Evolutionary conservation across 2,888 invertebrate genomes (phyloP).

Genomic region (Macroteleia sp.): DNA sequence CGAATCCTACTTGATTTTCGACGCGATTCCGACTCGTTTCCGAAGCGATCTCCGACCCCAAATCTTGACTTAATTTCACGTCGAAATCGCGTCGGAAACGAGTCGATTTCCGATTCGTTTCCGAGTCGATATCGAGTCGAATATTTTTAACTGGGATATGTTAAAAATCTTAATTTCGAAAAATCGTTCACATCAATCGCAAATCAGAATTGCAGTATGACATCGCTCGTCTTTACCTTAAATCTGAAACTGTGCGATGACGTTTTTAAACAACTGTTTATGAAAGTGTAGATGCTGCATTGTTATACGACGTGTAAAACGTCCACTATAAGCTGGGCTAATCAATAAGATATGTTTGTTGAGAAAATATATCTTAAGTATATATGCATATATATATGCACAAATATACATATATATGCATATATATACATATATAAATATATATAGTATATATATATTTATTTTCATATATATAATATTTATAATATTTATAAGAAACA

Average conservation of each 20-base stretch:
- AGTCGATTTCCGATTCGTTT: too few relatives aligned
- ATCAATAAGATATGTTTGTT: constrained; percentile 80
- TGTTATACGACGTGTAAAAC: constrained; percentile 48
- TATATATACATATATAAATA: constrained; percentile 25
- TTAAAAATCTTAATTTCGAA: too few relatives aligned
- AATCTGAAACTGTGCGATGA: constrained; percentile 23
- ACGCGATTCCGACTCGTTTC: too few relatives aligned
- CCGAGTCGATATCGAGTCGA: too few relatives aligned
- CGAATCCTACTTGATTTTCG: too few relatives aligned
- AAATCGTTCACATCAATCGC: constrained; percentile 7
- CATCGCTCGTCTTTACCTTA: not conserved
- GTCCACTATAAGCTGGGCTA: constrained; percentile 76
- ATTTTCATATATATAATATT: constrained; percentile 58
- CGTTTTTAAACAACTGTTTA: constrained; percentile 57
- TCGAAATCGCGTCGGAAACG: too few relatives aligned
- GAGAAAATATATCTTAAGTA: constrained; percentile 77
- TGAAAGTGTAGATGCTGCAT: constrained; percentile 42
- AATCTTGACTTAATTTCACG: too few relatives aligned
- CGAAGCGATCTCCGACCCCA: too few relatives aligned
- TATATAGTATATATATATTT: too few relatives aligned
- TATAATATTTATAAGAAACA: constrained; percentile 67
- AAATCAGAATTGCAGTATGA: constrained; percentile 8
- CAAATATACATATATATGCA: constrained; percentile 15
- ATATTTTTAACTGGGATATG: too few relatives aligned
- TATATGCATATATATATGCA: constrained; percentile 29